These are phyloP conservation scores for Pteruthius melanotis DNA, from an alignment of 2,113 vertebrate genomes.

Conservation along the genomic window DNA sequence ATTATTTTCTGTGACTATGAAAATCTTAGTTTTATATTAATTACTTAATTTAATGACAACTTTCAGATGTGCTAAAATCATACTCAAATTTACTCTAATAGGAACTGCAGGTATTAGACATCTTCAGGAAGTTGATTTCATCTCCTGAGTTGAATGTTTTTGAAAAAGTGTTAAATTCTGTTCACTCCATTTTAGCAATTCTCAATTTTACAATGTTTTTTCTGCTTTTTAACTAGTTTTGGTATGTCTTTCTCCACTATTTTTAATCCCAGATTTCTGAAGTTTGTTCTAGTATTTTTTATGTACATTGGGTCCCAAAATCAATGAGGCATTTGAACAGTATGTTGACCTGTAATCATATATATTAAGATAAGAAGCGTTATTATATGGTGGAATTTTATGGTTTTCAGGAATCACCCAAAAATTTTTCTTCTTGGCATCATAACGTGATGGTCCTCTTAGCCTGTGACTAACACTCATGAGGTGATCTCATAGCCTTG, in stretches of 20 bases:
- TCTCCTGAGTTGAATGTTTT: neutral
- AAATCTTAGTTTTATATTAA: neutral
- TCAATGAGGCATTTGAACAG: neutral
- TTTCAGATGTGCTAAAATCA: neutral
- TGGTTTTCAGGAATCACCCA: neutral
- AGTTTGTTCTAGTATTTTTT: neutral
- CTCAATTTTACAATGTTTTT: neutral
- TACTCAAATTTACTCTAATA: neutral
- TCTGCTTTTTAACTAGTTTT: neutral
- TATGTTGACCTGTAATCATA: neutral
- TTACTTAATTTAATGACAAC: neutral
- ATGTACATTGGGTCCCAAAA: neutral
- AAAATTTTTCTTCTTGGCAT: neutral
- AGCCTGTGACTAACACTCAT: neutral
- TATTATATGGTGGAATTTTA: neutral
- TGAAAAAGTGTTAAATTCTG: neutral
- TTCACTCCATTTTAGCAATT: neutral
- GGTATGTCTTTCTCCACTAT: neutral
- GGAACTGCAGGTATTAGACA: neutral
- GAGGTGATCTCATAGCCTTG: neutral
- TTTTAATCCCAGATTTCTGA: neutral
- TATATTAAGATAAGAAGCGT: neutral
- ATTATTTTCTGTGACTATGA: slow-evolving; percentile 1
- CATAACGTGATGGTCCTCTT: neutral
- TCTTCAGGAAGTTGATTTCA: neutral